Evolutionary conservation across 2,888 invertebrate species (phyloP).

Genomic region (Pachycephus smyrnensis): DNA sequence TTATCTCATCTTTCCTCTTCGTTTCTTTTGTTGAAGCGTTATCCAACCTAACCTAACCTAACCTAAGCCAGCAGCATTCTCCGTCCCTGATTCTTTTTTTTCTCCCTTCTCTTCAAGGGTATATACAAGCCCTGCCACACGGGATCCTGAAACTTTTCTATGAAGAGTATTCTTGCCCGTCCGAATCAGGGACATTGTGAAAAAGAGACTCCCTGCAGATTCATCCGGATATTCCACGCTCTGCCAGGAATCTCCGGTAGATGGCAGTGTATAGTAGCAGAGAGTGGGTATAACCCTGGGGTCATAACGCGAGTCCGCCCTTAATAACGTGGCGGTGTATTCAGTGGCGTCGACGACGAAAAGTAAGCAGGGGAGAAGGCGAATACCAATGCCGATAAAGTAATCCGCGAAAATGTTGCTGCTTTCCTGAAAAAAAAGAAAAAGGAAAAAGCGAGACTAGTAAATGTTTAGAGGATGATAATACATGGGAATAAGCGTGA

Average conservation of each 20-base stretch:
- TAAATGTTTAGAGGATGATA: slow-evolving; percentile 31
- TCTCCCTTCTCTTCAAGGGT: background rate
- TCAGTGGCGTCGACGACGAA: background rate
- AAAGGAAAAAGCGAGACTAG: background rate
- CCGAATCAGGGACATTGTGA: background rate
- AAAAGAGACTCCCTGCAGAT: background rate
- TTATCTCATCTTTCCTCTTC: background rate
- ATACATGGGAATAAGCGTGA: slow-evolving; percentile 48
- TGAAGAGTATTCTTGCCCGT: background rate
- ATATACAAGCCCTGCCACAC: background rate
- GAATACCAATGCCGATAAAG: slow-evolving; percentile 13
- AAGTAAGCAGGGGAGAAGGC: background rate
- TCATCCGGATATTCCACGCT: background rate
- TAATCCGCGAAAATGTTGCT: slow-evolving; percentile 29
- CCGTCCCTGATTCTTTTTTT: background rate
- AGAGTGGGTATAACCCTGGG: background rate
- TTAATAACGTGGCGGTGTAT: slow-evolving; percentile 1
- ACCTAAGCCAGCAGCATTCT: background rate
- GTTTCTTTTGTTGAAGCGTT: background rate
- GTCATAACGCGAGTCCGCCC: background rate
- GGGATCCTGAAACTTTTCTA: background rate
- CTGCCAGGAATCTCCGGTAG: background rate
- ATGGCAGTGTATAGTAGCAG: background rate
- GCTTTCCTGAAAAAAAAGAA: slow-evolving; percentile 26
- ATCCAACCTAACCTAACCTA: background rate